Base-by-base conservation (phyloP, 2,888 invertebrate species). In the Netelia virgata region DNA sequence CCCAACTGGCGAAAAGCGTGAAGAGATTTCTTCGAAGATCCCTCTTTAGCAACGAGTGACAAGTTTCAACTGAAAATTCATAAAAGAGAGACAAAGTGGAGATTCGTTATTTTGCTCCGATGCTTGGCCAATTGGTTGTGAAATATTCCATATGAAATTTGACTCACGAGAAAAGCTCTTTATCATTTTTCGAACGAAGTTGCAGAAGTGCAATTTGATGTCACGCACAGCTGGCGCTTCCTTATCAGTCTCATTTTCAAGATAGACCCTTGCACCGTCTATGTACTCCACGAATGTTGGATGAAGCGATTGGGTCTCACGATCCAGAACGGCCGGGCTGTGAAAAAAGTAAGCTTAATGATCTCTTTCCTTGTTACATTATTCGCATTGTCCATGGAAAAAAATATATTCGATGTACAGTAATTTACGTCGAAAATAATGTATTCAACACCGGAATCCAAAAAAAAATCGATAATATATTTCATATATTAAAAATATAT, bases 201-300 rank as follows among this genome's bases (percentile, higher is more conserved):
- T 97, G 86, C 98, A 98, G 94, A 99, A 99, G 90, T 98, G 98
- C 36, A 98, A 95, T 79, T 98, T 97, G 76, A 99, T 97, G 91
- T 99, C 98, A 77, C 97, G 96, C 20, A 98, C 96, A 41, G 97
- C 96, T 0, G 96, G 96, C 1, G 97, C 96, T 92, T 98, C 99
- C 91, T 99, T 98, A 91, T 99, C 99, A 5, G 97, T 97, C 93
- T 99, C 99, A 86, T 96, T 96, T 93, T 99, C 98, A 72, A 99
- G 95, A 93, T 98, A 98, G 74, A 97, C 95, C 43, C 99, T 95
- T 16, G 98, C 98, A 0, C 99, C 98, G 89, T 99, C 99, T 89
- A 99, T 96, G 92, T 99, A 99, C 92, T 99, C 99, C 3, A 98
- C 96, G 90, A 99, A 96, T 1, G 97, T 96, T 0, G 97, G 96